phyloP scores from a whole-genome alignment of 1,140 invertebrate genomes.

The Solenopsis invicta region DNA sequence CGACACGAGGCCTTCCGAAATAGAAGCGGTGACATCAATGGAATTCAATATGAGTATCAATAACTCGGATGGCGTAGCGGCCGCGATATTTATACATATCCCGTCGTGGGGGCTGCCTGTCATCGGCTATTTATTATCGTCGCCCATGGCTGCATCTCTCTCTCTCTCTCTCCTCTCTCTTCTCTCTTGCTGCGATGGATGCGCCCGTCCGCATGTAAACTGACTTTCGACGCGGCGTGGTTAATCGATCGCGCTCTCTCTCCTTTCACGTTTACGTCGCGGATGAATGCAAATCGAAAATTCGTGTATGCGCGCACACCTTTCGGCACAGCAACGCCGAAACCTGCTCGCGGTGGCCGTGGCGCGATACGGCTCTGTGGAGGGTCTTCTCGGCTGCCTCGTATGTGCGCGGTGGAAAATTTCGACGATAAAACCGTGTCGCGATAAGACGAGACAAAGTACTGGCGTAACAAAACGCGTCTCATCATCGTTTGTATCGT shows the following conservation, averaged over 20 bases:
- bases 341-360: background rate
- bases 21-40: slow-evolving; percentile 61
- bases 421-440: slow-evolving; percentile 70
- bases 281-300: background rate
- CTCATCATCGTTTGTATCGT: slow-evolving; percentile 16
- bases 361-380: slow-evolving; percentile 1
- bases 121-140: slow-evolving; percentile 49
- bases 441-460: slow-evolving; percentile 65
- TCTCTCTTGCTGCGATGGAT: background rate
- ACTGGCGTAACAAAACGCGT: background rate
- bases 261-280: background rate
- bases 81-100: slow-evolving; percentile 52
- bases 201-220: slow-evolving; percentile 1
- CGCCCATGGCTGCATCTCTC: background rate
- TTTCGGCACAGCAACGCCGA: background rate
- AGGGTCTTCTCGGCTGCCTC: background rate
- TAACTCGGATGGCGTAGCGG: slow-evolving; percentile 14
- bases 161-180: background rate
- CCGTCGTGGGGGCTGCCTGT: background rate
- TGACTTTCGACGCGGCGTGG: slow-evolving; percentile 17
- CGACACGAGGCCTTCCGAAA: slow-evolving; percentile 33
- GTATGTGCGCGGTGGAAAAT: slow-evolving; percentile 69
- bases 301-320: background rate
- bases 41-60: slow-evolving; percentile 54
- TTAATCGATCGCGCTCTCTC: slow-evolving; percentile 19